A percentile compares a stretch with the other conserved stretches of the same genome.
phyloP scores from a whole-genome alignment of 1,140 invertebrate species.

The Glomeris maerens region DNA sequence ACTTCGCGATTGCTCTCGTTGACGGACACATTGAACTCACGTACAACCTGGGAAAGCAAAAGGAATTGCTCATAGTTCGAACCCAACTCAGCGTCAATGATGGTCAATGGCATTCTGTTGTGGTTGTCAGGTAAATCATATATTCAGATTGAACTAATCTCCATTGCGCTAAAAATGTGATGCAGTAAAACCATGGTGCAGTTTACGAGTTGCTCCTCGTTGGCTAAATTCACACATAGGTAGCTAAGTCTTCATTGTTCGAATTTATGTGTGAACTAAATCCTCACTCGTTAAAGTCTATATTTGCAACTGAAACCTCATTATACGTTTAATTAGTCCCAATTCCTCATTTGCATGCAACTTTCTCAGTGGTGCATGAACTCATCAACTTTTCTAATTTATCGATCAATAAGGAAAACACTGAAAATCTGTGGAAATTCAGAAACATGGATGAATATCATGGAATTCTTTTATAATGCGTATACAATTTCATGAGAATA shows the following conservation, averaged over 20 bases:
- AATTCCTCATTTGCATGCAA: no score
- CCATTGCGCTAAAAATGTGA: slow-evolving; percentile 4
- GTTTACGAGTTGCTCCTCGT: background rate
- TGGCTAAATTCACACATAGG: background rate
- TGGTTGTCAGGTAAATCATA: slow-evolving; percentile 30
- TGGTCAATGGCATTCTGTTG: slow-evolving; percentile 55
- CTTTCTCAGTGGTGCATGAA: no score
- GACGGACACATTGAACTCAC: slow-evolving; percentile 45
- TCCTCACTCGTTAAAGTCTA: no score
- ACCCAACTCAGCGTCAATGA: slow-evolving; percentile 50
- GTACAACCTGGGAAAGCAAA: slow-evolving; percentile 46
- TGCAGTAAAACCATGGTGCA: background rate
- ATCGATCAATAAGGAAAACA: no score
- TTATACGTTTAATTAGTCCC: no score
- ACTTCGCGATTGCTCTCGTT: slow-evolving; percentile 44
- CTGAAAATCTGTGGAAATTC: no score
- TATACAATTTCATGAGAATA: no score
- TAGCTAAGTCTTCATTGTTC: background rate
- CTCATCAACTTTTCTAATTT: no score
- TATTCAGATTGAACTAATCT: background rate
- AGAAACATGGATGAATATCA: no score
- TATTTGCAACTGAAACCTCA: no score
- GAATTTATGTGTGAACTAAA: no score
- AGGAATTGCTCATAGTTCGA: slow-evolving; percentile 36
- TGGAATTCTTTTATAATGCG: no score